Conservation (phyloP, 2,797 vertebrate genomes). For the Toxotes lorentzi region DNA sequence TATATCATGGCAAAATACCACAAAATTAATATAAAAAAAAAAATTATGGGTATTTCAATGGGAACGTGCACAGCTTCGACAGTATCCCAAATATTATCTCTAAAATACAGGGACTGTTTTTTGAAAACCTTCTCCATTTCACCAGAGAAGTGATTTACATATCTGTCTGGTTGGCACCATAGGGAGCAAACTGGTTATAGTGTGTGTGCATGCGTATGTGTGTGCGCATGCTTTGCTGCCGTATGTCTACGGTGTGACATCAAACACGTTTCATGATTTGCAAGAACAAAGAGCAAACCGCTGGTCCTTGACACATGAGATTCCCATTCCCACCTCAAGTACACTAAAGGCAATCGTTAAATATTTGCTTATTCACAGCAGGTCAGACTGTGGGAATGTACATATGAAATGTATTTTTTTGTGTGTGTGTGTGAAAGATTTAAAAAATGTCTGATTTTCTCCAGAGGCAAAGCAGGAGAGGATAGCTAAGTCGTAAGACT, state of each 20-base stretch:
- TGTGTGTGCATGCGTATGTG: constrained; percentile 12
- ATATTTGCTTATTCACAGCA: constrained; percentile 71
- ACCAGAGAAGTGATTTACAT: constrained; percentile 59
- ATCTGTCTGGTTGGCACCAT: constrained; percentile 56
- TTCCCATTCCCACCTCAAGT: constrained; percentile 68
- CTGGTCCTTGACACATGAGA: constrained; percentile 58
- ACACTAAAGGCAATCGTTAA: constrained; percentile 69
- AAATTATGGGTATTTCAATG: not conserved
- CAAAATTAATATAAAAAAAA: not conserved
- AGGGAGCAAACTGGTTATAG: constrained; percentile 36
- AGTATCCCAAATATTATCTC: constrained; percentile 4
- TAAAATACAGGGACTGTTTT: constrained; percentile 35
- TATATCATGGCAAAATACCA: not conserved
- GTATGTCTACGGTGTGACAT: constrained; percentile 71
- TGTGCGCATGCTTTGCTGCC: constrained; percentile 26
- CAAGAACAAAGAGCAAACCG: constrained; percentile 66
- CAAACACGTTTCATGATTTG: constrained; percentile 66
- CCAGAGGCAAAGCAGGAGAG: constrained; percentile 9
- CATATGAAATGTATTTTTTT: constrained; percentile 26
- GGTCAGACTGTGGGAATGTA: not conserved
- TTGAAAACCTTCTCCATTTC: constrained; percentile 48
- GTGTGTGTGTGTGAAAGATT: constrained; percentile 11
- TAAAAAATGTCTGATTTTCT: constrained; percentile 30
- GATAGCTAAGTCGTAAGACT: constrained; percentile 6
- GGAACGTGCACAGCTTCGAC: not conserved